Percentiles rank a stretch among this genome's conserved stretches.
Conservation (phyloP, 2,113 vertebrate species). For the Phrynosoma blainvillii region DNA sequence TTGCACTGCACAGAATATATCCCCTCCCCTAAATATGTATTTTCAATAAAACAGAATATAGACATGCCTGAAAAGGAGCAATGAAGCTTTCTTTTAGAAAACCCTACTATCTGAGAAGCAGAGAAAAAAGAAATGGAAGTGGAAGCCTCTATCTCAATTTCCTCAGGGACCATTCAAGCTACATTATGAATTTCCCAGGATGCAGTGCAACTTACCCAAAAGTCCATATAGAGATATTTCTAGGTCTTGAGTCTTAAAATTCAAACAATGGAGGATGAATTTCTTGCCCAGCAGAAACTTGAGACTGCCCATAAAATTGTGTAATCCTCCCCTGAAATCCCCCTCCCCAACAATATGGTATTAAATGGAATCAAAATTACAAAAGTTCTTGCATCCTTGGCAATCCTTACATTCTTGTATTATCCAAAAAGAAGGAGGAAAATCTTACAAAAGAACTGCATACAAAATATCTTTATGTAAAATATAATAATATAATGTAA, state of each 20-base stretch:
- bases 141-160: background rate
- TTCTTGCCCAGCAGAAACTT: background rate
- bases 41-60: conserved; percentile 4
- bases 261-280: background rate
- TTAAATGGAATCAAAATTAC: background rate
- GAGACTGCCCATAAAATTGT: background rate
- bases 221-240: background rate
- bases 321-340: too few relatives aligned
- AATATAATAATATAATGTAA: background rate
- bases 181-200: background rate
- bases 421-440: background rate
- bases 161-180: background rate
- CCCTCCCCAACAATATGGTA: too few relatives aligned
- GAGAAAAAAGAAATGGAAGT: background rate
- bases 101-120: background rate
- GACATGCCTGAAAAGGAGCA: background rate
- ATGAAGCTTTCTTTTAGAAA: conserved; percentile 1
- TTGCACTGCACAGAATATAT: background rate
- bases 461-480: background rate
- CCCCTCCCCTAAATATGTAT: background rate
- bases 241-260: background rate
- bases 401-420: background rate
- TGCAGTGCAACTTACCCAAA: background rate
- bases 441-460: background rate
- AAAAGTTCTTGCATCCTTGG: background rate